Conservation (phyloP, 2,888 invertebrate species). For the Lypha dubia region DNA sequence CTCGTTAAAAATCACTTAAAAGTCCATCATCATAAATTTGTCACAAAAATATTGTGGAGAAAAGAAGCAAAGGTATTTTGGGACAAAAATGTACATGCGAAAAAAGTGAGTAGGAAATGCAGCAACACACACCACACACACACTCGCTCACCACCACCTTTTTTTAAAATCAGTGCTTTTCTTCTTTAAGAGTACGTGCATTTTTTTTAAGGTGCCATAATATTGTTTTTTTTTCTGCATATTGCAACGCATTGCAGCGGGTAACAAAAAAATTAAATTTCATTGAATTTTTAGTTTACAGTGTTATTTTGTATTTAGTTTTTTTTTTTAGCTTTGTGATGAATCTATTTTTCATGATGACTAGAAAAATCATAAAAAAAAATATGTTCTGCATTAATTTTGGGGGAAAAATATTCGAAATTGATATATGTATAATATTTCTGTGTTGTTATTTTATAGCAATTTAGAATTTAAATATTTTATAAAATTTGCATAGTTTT, state of each 20-base stretch:
- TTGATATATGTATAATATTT: neutral
- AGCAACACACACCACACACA: too few relatives aligned
- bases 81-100: conserved; percentile 50
- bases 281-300: conserved; percentile 38
- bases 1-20: conserved; percentile 83
- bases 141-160: conserved; percentile 1
- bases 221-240: neutral
- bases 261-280: conserved; percentile 28
- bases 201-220: neutral
- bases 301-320: conserved; percentile 25
- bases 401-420: neutral
- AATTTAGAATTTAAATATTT: neutral
- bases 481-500: too few relatives aligned
- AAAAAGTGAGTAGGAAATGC: conserved; percentile 2
- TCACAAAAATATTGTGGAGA: conserved; percentile 75
- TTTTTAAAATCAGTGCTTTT: neutral
- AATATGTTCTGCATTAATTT: neutral
- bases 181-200: neutral
- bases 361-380: neutral
- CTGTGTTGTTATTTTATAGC: neutral
- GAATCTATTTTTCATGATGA: conserved; percentile 33
- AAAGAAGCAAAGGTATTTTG: too few relatives aligned
- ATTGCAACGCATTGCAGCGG: conserved; percentile 28
- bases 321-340: conserved; percentile 12
- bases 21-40: conserved; percentile 83